Base-by-base conservation (phyloP, 2,797 vertebrate genomes). In the Clamator glandarius region DNA sequence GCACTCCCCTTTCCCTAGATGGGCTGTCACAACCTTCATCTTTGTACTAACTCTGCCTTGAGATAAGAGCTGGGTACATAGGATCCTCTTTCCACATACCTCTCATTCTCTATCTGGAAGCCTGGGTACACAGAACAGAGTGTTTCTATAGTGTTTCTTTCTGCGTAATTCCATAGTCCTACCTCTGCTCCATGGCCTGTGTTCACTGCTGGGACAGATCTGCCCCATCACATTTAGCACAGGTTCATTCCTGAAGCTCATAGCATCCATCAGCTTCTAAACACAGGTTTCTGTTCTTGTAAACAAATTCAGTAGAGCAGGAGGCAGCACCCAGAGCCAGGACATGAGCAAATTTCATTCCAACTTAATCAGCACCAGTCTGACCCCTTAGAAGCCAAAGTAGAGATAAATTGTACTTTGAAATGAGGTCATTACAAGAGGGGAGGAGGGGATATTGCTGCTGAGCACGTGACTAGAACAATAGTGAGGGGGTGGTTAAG, bases 381-480 rank as follows among this genome's bases (percentile, higher is more conserved):
- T 91, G 63, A 87, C 52, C 77, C 28, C 24, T 79, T 61, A 44
- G 76, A 84, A 90, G 41, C 48, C 70, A 76, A 84, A 85, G 28
- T 28, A 89, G 66, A 80, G 48, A 82, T 23, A 93, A 93, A 80
- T 2, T 39, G 33, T 66, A 54, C 39, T 81, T 86, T 69, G 48
- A 91, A 93, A 94, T 74, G 9, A 92, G 88, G 84, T 70, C 88
- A 92, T 70, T 87, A 70, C 19, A 58, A 76, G 46, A 89, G 29
- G 15, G 44, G 15, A 88, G 58, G 24, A 87, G 19, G n/a, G 46
- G 50, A 75, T 88, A 64, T 70, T 84, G n/a, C 58, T 81, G n/a
- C 69, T 92, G 63, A 84, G 42, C 67, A 68, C 1, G 0, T 66
- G 33, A 90, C 57, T n/a, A 94, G 68, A 92, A 83, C 74, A 96